Conservation (phyloP, 1,140 invertebrate genomes). For the Idris sp. region DNA sequence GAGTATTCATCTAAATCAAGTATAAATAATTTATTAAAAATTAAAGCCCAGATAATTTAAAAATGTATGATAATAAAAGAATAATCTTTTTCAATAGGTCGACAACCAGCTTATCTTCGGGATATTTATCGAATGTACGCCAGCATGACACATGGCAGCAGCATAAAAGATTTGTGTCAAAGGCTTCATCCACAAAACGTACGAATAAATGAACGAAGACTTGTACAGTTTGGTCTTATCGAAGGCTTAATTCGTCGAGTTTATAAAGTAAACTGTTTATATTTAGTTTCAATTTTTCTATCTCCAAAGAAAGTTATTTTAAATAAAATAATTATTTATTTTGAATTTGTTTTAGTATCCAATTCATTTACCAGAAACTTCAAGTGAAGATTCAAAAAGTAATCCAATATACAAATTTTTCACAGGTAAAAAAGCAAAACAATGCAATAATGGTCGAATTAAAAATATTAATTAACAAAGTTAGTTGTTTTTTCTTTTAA, state of each 20-base stretch:
- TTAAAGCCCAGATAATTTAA: no score
- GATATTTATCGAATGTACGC: slow-evolving; percentile 90
- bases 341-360: slow-evolving; percentile 68
- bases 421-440: slow-evolving; percentile 83
- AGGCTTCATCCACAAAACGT: slow-evolving; percentile 86
- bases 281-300: no score
- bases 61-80: no score
- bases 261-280: slow-evolving; percentile 81
- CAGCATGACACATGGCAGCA: slow-evolving; percentile 90
- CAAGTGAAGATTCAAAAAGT: slow-evolving; percentile 68
- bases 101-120: slow-evolving; percentile 78
- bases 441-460: no score
- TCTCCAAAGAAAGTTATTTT: slow-evolving; percentile 4
- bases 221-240: slow-evolving; percentile 94
- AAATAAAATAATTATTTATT: slow-evolving; percentile 20
- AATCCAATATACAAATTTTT: slow-evolving; percentile 82
- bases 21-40: slow-evolving; percentile 59
- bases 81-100: slow-evolving; percentile 70
- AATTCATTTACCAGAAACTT: slow-evolving; percentile 76
- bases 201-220: slow-evolving; percentile 87
- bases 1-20: slow-evolving; percentile 83
- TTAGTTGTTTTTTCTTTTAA: no score
- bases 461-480: no score
- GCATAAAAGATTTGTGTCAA: slow-evolving; percentile 90
- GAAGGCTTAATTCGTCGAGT: slow-evolving; percentile 91